A percentile compares a stretch with the other conserved stretches of the same genome.
phyloP scores from a whole-genome alignment of 2,797 vertebrate species.

The Callimico goeldii region DNA sequence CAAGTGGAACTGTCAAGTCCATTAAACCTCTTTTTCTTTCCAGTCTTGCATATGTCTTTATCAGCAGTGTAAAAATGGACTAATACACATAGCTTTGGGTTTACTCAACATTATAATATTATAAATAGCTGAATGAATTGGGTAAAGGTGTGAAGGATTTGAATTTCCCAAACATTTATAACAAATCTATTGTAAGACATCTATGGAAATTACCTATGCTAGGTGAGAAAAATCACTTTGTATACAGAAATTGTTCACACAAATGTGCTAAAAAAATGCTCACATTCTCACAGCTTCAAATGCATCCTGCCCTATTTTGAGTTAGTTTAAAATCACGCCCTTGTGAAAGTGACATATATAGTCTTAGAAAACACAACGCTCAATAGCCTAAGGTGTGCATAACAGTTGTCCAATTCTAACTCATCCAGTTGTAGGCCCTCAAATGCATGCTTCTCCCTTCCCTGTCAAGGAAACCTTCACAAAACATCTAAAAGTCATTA shows the following conservation, averaged over 20 bases:
- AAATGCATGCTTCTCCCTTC: background rate
- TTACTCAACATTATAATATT: background rate
- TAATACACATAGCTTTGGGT: background rate
- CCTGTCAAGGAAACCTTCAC: background rate
- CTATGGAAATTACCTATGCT: background rate
- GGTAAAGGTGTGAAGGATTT: background rate
- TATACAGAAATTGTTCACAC: conserved; percentile 18
- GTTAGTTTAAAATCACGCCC: background rate
- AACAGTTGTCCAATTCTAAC: background rate
- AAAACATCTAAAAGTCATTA: background rate
- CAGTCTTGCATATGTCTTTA: background rate
- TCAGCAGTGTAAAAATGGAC: background rate
- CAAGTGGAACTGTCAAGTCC: background rate
- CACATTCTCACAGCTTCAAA: background rate
- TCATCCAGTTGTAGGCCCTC: background rate
- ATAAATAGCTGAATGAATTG: background rate
- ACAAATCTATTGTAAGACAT: background rate
- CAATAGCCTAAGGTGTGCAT: background rate
- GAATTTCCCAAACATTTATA: background rate
- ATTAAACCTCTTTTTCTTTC: background rate
- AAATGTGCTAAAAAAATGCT: background rate
- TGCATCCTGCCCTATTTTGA: background rate
- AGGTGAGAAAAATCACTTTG: conserved; percentile 27
- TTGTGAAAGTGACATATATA: background rate
- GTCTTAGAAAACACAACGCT: background rate